Conservation (phyloP, 2,888 invertebrate genomes). For the Rhaphigaster nebulosa region DNA sequence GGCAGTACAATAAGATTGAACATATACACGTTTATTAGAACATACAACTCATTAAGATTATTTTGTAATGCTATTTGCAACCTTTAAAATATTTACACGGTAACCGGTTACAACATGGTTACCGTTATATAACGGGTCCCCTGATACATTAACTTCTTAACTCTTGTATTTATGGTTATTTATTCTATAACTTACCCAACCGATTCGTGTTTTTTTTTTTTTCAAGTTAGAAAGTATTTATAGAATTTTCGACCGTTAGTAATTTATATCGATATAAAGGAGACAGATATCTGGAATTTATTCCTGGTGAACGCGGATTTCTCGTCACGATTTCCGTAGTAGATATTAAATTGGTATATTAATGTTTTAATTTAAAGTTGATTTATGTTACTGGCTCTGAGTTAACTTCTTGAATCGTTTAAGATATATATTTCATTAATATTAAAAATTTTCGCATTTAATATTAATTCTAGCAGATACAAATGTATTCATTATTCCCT, state of each 20-base stretch:
- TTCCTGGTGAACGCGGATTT: neutral
- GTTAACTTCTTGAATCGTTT: neutral
- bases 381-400: neutral
- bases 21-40: neutral
- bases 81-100: neutral
- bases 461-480: too few species aligned
- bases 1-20: neutral
- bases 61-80: slow-evolving; percentile 3
- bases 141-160: neutral
- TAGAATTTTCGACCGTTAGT: neutral
- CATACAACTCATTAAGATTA: neutral
- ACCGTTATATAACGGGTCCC: slow-evolving; percentile 36
- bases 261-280: neutral
- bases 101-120: slow-evolving; percentile 14
- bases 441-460: too few species aligned
- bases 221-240: neutral
- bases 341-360: neutral
- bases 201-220: neutral
- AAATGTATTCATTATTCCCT: too few species aligned
- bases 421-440: too few species aligned
- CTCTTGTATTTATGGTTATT: neutral
- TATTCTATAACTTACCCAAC: neutral
- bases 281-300: neutral
- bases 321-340: neutral
- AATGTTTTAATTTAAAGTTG: slow-evolving; percentile 4